phyloP scores from a whole-genome alignment of 2,113 vertebrate genomes.

The Mormyrus lacerda region DNA sequence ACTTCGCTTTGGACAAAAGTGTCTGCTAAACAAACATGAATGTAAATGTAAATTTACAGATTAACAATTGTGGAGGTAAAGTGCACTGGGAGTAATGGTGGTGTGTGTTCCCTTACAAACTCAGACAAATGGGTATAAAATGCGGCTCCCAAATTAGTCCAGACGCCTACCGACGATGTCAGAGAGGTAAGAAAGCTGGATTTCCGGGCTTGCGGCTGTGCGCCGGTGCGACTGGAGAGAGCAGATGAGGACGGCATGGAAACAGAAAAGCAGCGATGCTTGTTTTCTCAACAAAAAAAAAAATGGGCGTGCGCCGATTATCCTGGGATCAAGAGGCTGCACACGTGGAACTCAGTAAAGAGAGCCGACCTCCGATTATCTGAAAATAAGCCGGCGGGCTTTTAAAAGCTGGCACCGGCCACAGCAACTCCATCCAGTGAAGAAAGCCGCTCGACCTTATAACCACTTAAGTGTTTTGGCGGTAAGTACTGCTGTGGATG shows the following conservation, averaged over 20 bases:
- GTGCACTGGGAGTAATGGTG: neutral
- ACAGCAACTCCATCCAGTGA: neutral
- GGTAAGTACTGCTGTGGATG: neutral
- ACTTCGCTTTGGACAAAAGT: neutral
- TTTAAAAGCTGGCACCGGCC: neutral
- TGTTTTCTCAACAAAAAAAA: neutral
- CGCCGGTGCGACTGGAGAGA: neutral
- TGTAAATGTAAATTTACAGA: neutral
- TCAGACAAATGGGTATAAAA: neutral
- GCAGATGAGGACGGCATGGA: neutral
- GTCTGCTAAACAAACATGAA: neutral
- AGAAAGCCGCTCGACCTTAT: neutral
- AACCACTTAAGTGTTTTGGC: neutral
- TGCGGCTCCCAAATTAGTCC: neutral
- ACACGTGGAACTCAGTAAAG: neutral
- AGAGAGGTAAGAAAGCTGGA: neutral
- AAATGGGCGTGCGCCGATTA: neutral
- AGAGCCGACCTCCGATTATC: neutral
- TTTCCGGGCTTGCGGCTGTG: neutral
- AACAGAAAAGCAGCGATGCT: neutral
- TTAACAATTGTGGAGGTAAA: neutral
- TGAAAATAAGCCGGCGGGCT: neutral
- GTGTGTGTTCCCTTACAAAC: neutral
- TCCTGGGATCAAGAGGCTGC: neutral
- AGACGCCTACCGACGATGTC: neutral